Percentiles rank a stretch among this genome's conserved stretches.
Evolutionary conservation across 2,888 invertebrate species (phyloP).

Genomic region (Odontomyia ornata): DNA sequence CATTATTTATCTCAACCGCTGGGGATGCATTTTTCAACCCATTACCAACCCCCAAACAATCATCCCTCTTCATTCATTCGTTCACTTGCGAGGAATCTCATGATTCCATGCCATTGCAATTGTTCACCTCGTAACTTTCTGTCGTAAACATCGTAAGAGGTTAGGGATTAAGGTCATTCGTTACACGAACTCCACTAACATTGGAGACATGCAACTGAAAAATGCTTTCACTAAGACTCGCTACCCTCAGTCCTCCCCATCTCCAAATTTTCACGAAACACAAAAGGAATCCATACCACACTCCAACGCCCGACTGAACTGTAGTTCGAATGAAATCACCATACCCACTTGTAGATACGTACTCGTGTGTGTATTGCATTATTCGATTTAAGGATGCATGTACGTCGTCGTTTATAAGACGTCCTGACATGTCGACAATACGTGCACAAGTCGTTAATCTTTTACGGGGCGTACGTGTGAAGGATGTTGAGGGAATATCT

Average conservation of each 20-base stretch:
- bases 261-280: neutral
- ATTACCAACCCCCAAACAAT: too few species aligned
- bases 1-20: too few species aligned
- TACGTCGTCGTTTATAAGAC: constrained; percentile 28
- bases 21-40: too few species aligned
- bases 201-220: constrained; percentile 28
- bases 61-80: too few species aligned
- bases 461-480: constrained; percentile 27
- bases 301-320: too few species aligned
- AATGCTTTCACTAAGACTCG: constrained; percentile 6
- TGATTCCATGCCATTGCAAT: constrained; percentile 8
- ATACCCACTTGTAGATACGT: neutral
- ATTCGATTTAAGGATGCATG: constrained; percentile 34
- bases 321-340: too few species aligned
- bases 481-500: constrained; percentile 18
- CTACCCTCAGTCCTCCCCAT: neutral
- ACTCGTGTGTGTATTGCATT: constrained; percentile 8
- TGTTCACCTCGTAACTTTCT: constrained; percentile 14
- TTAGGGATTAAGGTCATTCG: constrained; percentile 28
- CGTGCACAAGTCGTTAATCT: constrained; percentile 31
- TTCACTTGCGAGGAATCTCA: neutral
- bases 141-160: constrained; percentile 30
- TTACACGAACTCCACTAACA: neutral
- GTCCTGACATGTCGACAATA: constrained; percentile 3
- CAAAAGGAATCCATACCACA: neutral